Conservation (phyloP, 2,113 vertebrate species). For the Formicarius rufipectus region DNA sequence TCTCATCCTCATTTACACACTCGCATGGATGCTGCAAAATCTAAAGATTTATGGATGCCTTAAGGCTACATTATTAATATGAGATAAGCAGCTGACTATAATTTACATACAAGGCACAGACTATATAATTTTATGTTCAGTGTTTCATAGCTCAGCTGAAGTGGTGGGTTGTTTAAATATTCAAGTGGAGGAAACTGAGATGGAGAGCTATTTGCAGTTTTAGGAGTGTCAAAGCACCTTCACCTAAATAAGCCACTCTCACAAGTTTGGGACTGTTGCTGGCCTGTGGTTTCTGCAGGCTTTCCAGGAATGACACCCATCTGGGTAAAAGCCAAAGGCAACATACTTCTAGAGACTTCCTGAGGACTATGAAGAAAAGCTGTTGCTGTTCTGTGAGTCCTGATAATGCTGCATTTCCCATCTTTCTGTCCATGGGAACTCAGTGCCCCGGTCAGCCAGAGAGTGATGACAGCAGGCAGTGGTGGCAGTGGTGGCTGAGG, state of each 20-base stretch:
- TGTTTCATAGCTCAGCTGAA: slow-evolving; percentile 58
- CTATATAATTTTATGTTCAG: slow-evolving; percentile 24
- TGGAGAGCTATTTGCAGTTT: slow-evolving; percentile 52
- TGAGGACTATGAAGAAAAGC: not conserved
- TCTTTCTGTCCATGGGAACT: not conserved
- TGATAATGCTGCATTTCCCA: not conserved
- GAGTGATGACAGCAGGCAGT: not conserved
- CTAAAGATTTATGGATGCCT: not conserved
- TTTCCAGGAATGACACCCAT: slow-evolving; percentile 51
- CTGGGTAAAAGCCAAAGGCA: not conserved
- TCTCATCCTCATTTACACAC: not conserved
- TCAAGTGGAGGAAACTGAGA: slow-evolving; percentile 45
- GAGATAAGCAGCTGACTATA: slow-evolving; percentile 38
- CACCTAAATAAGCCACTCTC: slow-evolving; percentile 24
- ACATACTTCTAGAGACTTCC: not conserved
- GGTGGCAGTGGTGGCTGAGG: not conserved
- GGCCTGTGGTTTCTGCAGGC: slow-evolving; percentile 8
- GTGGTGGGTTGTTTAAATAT: slow-evolving; percentile 52
- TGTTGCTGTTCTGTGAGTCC: not conserved
- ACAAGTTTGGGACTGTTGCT: slow-evolving; percentile 8
- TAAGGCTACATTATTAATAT: not conserved
- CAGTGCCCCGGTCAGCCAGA: not conserved
- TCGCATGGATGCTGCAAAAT: not conserved
- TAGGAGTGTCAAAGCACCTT: slow-evolving; percentile 53
- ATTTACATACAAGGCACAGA: not conserved